Percentiles rank a stretch among this genome's conserved stretches.
phyloP scores from a whole-genome alignment of 2,113 vertebrate species.

The Chelonoidis abingdonii region DNA sequence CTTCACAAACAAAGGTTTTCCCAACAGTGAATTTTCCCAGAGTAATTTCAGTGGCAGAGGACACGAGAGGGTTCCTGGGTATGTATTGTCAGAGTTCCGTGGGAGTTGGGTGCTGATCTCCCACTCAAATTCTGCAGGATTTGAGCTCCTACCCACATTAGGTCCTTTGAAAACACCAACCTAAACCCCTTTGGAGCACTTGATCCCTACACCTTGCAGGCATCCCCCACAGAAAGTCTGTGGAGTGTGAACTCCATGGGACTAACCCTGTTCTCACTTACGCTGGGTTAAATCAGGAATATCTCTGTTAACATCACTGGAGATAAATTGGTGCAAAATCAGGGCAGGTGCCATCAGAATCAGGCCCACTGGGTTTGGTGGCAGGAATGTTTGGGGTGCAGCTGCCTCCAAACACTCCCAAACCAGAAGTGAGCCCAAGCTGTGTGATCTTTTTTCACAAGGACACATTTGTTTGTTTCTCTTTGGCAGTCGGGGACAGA shows the following conservation, averaged over 20 bases:
- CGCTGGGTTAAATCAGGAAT: background rate
- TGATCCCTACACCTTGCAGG: background rate
- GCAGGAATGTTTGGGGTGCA: background rate
- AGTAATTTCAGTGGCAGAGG: background rate
- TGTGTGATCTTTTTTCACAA: background rate
- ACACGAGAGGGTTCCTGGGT: background rate
- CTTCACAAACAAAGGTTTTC: too few relatives aligned
- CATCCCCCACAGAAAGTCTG: background rate
- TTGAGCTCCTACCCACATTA: background rate
- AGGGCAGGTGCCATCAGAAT: background rate
- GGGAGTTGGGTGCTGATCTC: background rate
- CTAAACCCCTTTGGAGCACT: background rate
- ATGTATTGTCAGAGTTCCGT: background rate
- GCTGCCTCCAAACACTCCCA: background rate
- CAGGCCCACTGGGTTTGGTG: background rate
- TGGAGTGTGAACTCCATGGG: background rate
- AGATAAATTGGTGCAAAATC: background rate
- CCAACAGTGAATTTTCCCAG: background rate
- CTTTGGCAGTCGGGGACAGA: background rate
- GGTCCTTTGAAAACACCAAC: background rate
- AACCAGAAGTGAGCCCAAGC: background rate
- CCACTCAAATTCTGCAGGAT: background rate
- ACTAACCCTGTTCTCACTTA: background rate
- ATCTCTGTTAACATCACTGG: background rate
- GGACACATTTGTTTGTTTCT: background rate